A percentile compares a stretch with the other conserved stretches of the same genome.
These are phyloP conservation scores for Piscicola geometra DNA, from an alignment of 2,888 invertebrate species.

Conservation along the genomic window DNA sequence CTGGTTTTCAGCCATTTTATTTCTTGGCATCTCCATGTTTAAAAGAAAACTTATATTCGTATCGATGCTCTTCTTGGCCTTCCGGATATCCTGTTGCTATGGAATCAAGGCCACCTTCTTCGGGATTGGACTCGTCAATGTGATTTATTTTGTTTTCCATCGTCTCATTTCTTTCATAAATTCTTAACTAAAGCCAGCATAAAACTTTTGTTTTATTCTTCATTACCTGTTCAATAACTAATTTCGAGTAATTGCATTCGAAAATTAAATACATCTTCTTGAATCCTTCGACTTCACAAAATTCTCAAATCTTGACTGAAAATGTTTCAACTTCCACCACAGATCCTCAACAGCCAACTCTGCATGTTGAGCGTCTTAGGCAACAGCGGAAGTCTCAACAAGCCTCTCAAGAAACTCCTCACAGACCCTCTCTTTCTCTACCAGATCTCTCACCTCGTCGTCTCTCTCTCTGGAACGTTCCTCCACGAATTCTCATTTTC, in stretches of 20 bases:
- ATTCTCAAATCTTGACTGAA: too few relatives aligned
- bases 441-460: conserved; percentile 79
- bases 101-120: conserved; percentile 87
- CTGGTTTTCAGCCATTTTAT: conserved; percentile 59
- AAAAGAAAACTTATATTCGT: conserved; percentile 50
- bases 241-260: too few relatives aligned
- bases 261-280: too few relatives aligned
- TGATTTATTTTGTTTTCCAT: conserved; percentile 60
- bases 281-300: too few relatives aligned
- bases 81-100: conserved; percentile 80
- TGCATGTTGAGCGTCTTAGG: conserved; percentile 93
- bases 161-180: too few relatives aligned
- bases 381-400: conserved; percentile 89
- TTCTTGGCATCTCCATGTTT: conserved; percentile 52
- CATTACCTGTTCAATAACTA: too few relatives aligned
- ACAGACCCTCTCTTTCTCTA: conserved; percentile 85
- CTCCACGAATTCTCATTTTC: conserved; percentile 98
- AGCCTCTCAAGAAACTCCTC: conserved; percentile 76
- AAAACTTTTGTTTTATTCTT: too few relatives aligned
- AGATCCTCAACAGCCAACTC: conserved; percentile 84
- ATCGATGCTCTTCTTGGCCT: conserved; percentile 60
- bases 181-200: too few relatives aligned
- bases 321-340: too few relatives aligned
- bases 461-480: conserved; percentile 84
- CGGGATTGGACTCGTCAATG: conserved; percentile 79